Base-by-base conservation (phyloP, 2,113 vertebrate species). In the Platanista minor region DNA sequence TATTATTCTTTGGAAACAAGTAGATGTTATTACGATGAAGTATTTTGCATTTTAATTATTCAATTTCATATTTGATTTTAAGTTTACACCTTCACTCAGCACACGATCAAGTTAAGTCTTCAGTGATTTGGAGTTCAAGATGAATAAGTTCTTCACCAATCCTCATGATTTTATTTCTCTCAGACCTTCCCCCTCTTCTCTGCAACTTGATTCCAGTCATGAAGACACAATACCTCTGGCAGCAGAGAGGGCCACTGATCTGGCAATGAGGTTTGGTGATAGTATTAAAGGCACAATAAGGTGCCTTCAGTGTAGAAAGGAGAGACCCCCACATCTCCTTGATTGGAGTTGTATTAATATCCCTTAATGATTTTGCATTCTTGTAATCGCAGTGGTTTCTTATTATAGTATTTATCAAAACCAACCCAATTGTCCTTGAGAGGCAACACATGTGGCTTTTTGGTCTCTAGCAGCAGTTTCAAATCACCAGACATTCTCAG, bases 41-140 rank as follows among this genome's bases (percentile, higher is more conserved):
- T 61, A 43, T 39, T 91, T 95, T 71, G 14, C 21, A 78, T 85
- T 90, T 52, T 52, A 77, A 85, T 61, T 1, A 69, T 69, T 90
- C 7, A 46, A 20, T 78, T 85, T 46, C 20, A 61, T 66, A 46
- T 49, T 77, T 69, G 71, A 85, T 85, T 69, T 77, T 59, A 90
- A 74, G 10, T 4, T 77, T 14, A 46, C 9, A 0, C 27, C 27
- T 91, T 39, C 27, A 52, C 33, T 20, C 18, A 77, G 21, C 8
- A 41, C 33, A 25, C 23, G 29, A 39, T 61, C 4, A 12, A 83
- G 7, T 72, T 49, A 62, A 11, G 5, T 59, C 39, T 69, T 52
- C 18, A 61, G 7, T 3, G 23, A 89, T 84, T 77, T 71, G 31
- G 12, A 54, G 52, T 83, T 83, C 27, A 71, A 39, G 23, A 39